A percentile compares a stretch with the other conserved stretches of the same genome.
Conservation (phyloP, 2,888 invertebrate genomes). For the Lottia gigantea region DNA sequence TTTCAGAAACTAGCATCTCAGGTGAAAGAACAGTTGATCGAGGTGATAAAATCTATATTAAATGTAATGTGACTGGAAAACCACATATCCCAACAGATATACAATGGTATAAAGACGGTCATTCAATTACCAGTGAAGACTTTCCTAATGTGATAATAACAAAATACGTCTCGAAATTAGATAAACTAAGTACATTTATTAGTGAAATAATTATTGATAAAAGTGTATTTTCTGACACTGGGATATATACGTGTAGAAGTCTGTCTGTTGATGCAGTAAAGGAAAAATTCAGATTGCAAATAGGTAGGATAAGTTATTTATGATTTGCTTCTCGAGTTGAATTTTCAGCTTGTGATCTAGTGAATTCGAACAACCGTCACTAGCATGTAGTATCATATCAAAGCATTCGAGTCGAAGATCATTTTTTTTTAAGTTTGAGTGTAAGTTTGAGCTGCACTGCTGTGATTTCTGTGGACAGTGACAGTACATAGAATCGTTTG, state of each 20-base stretch:
- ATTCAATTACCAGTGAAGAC: not conserved
- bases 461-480: too few relatives aligned
- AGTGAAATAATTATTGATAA: not conserved
- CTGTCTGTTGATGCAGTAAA: not conserved
- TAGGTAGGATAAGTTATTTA: not conserved
- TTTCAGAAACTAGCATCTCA: not conserved
- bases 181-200: not conserved
- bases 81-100: conserved; percentile 2
- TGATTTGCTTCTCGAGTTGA: too few relatives aligned
- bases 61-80: not conserved
- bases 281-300: not conserved
- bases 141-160: conserved; percentile 2
- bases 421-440: too few relatives aligned
- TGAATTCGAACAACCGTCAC: too few relatives aligned
- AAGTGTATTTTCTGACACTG: conserved; percentile 1
- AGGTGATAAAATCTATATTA: not conserved
- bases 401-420: too few relatives aligned
- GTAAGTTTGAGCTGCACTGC: too few relatives aligned
- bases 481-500: too few relatives aligned
- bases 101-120: conserved; percentile 1
- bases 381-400: too few relatives aligned
- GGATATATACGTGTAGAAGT: not conserved
- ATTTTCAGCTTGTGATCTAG: too few relatives aligned
- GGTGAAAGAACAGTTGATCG: conserved; percentile 5
- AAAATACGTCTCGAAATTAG: not conserved